A percentile compares a stretch with the other conserved stretches of the same genome.
Conservation (phyloP, 2,113 vertebrate genomes). For the Orcinus orca region DNA sequence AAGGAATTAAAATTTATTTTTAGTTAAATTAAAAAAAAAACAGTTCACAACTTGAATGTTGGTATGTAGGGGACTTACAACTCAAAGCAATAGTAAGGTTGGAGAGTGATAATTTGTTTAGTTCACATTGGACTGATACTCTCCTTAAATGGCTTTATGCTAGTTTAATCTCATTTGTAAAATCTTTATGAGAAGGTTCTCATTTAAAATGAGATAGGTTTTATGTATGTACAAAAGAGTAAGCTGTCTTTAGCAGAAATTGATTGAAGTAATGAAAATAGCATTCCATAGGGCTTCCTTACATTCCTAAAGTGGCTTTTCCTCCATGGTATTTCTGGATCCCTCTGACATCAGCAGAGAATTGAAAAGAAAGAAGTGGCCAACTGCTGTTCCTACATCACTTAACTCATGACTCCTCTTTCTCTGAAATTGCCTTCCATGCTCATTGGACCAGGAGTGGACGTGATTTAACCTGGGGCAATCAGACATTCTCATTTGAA, state of each 20-base stretch:
- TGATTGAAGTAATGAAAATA: background rate
- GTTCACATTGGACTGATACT: constrained; percentile 72
- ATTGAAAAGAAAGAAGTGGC: background rate
- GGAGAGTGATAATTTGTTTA: background rate
- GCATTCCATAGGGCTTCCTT: background rate
- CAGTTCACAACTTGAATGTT: background rate
- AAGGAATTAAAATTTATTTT: constrained; percentile 2
- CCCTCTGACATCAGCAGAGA: background rate
- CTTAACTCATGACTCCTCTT: background rate
- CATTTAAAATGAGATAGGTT: constrained; percentile 27
- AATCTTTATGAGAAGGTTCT: constrained; percentile 50
- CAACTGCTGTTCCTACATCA: background rate
- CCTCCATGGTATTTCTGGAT: background rate
- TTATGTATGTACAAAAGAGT: background rate
- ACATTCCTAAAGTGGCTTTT: background rate
- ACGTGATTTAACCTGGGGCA: background rate
- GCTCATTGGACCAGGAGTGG: background rate
- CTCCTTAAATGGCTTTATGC: constrained; percentile 22
- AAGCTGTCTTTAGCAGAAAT: constrained; percentile 25
- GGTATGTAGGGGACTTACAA: background rate
- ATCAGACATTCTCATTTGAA: constrained; percentile 3
- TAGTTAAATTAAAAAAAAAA: background rate
- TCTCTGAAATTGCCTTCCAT: background rate
- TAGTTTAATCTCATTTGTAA: constrained; percentile 8
- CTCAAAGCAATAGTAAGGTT: background rate